phyloP scores from a whole-genome alignment of 2,113 vertebrate genomes.

The Sus scrofa region T2T-Sscrofa CM000819.6:69609001-69609500 shows the following conservation, averaged over 20 bases:
- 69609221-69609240: slow-evolving; percentile 9
- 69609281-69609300: not conserved
- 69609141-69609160: slow-evolving; percentile 47
- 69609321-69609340: not conserved
- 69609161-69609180: slow-evolving; percentile 49
- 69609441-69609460: slow-evolving; percentile 17
- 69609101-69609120: slow-evolving; percentile 1
- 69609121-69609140: not conserved
- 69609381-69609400: not conserved
- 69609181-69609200: not conserved
- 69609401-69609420: not conserved
- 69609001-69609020: not conserved
- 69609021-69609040: slow-evolving; percentile 19
- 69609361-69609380: not conserved
- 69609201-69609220: slow-evolving; percentile 57
- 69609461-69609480: slow-evolving; percentile 47
- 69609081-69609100: slow-evolving; percentile 56
- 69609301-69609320: not conserved
- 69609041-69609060: slow-evolving; percentile 37
- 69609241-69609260: not conserved
- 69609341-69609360: not conserved
- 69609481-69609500: not conserved
- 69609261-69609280: slow-evolving; percentile 21
- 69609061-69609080: not conserved
- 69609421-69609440: not conserved